Conservation (phyloP, 1,140 invertebrate species). For the Panagrolaimus sp. region DNA sequence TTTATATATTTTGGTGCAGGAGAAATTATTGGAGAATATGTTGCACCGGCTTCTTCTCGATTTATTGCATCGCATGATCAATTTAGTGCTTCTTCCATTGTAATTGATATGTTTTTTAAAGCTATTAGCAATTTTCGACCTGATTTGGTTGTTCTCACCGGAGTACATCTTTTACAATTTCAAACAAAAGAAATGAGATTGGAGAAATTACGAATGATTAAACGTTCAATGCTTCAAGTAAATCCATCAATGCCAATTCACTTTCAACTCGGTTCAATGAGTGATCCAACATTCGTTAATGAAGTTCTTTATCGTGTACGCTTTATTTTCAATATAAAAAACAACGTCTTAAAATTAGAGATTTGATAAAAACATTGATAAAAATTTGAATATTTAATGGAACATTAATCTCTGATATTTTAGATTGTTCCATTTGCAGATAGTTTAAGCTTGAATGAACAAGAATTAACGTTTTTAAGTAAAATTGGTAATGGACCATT, state of each 20-base stretch:
- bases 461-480: constrained; percentile 61
- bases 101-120: constrained; percentile 62
- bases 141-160: constrained; percentile 59
- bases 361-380: too few relatives aligned
- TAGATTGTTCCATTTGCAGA: constrained; percentile 61
- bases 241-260: constrained; percentile 60
- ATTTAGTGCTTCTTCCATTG: constrained; percentile 58
- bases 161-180: constrained; percentile 7
- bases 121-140: constrained; percentile 57
- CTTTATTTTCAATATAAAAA: too few relatives aligned
- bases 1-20: too few relatives aligned
- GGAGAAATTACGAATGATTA: constrained; percentile 58
- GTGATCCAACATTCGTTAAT: constrained; percentile 58
- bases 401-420: constrained; percentile 25
- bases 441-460: constrained; percentile 62
- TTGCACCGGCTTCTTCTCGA: constrained; percentile 61
- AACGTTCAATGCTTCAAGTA: constrained; percentile 54
- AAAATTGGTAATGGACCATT: constrained; percentile 60
- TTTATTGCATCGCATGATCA: constrained; percentile 63
- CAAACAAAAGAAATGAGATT: constrained; percentile 53
- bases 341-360: too few relatives aligned
- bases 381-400: too few relatives aligned
- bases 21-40: constrained; percentile 60
- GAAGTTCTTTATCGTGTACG: constrained; percentile 59
- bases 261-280: constrained; percentile 63